Evolutionary conservation across 2,113 vertebrate species (phyloP), one percentile per base, ranked within the genome.

Genomic region (Chascanopsetta lugubris): DNA sequence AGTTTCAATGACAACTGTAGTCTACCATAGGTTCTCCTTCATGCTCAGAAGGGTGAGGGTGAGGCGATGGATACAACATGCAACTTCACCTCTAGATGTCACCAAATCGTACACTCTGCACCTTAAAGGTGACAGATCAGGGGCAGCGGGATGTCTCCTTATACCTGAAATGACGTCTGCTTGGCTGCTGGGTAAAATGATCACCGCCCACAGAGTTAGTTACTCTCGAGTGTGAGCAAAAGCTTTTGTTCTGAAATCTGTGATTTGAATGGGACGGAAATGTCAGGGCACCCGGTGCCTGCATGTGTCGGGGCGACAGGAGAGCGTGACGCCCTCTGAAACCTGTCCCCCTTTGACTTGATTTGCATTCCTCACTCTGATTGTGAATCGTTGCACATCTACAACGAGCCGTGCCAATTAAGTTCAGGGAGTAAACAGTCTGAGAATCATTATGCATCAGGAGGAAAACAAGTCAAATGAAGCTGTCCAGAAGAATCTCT

Each of bases 361-460:
- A 53, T 80, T 82, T 80, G 60, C 75, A 80, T 86, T 72, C 68
- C 72, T 73, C 49, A 85, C 83, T 56, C 56, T 72, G 79, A 51
- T 77, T 84, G 56, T 73, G 68, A 84, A 80, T 77, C 63, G 58
- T 18, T 64, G 68, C 84, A 67, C 79, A 75, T 84, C 53, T 75
- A 57, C 77, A 79, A n/a, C 40, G 38, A 72, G 69, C 60, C 22
- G 64, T 68, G 61, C 65, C 85, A 82, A 81, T 82, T 87, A 77
- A 81, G 80, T 68, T 77, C 46, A 59, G 61, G 63, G 62, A 38
- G 60, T 76, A 86, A 90, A 85, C 84, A 85, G 58, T 75, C 66
- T 54, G 73, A 46, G 29, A 77, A 76, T 83, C 64, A 85, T 87
- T 82, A 84, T 77, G 72, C 82, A 83, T 77, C 77, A 74, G 57